Base-by-base conservation (phyloP, 2,797 vertebrate genomes). In the Ibycter americanus region DNA sequence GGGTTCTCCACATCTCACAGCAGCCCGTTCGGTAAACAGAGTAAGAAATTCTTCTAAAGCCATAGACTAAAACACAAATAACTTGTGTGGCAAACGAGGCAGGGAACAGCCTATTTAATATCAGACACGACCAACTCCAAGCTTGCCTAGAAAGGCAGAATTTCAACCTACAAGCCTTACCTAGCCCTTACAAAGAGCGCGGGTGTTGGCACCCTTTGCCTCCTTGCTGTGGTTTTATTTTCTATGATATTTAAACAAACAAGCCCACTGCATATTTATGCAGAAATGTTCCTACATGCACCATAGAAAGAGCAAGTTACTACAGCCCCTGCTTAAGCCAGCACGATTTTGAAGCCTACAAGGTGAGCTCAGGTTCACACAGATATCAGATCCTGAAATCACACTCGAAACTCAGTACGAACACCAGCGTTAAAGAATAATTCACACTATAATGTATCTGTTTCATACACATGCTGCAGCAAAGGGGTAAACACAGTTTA, bases 201-300 rank as follows among this genome's bases (percentile, higher is more conserved):
- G 2, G 87, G 55, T 59, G 67, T 10, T 93, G 95, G 93, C 93
- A 96, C 87, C 91, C 90, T 65, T 77, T 15, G 49, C 22, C 89
- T 96, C 82, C 82, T 58, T 1, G 21, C 82, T 85, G 96, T 1
- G 89, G 92, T 95, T 80, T 79, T 26, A 11, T 83, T 65, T 23
- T 52, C 89, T 40, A 5, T 16, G 93, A 18, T 79, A n/a, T 58
- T 86, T 51, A 92, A 93, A 91, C 95, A 97, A 95, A 95, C 93
- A 93, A 93, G 72, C 92, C 91, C 89, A 81, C 92, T 96, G 96
- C 94, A 54, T 92, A 88, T 68, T 96, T 81, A 65, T 44, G 76
- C 79, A 93, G 90, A 86, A 91, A n/a, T 88, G 94, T 92, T 93
- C 82, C 79, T 92, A 91, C 96, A 94, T 0, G 93, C 84, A 85